phyloP scores from a whole-genome alignment of 2,888 invertebrate species.

The Cordilura impudica region DNA sequence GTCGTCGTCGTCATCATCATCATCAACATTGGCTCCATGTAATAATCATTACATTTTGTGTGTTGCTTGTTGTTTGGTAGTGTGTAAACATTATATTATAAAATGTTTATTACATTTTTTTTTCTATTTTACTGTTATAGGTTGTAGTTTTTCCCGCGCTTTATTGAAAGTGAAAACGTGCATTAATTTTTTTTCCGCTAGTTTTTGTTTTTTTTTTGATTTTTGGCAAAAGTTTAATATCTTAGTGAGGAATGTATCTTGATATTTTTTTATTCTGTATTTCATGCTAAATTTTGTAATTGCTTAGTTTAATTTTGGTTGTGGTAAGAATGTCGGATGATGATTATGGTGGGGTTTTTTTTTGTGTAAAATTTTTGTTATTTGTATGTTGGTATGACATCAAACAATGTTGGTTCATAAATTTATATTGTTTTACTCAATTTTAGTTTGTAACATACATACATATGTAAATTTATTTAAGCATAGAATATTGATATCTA shows the following conservation, averaged over 20 bases:
- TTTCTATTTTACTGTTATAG: slow-evolving; percentile 14
- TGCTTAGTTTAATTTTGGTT: slow-evolving; percentile 6
- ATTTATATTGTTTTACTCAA: no score
- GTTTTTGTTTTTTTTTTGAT: not conserved
- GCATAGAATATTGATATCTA: no score
- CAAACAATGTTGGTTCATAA: no score
- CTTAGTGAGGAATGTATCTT: slow-evolving; percentile 39
- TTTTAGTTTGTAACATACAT: no score
- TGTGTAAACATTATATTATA: slow-evolving; percentile 51
- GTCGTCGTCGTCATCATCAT: not conserved
- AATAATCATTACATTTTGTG: slow-evolving; percentile 39
- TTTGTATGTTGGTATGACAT: no score
- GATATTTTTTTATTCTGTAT: slow-evolving; percentile 28
- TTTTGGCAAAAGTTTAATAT: slow-evolving; percentile 48
- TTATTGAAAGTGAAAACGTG: slow-evolving; percentile 59
- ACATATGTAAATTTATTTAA: no score
- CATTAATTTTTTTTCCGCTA: slow-evolving; percentile 25
- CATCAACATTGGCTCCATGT: slow-evolving; percentile 37
- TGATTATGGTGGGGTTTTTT: slow-evolving; percentile 8
- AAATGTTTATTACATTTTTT: slow-evolving; percentile 45
- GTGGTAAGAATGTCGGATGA: slow-evolving; percentile 42
- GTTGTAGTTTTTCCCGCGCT: slow-evolving; percentile 56
- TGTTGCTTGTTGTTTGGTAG: slow-evolving; percentile 13
- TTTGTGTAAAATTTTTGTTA: not conserved
- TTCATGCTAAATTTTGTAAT: slow-evolving; percentile 52